Percentiles rank a stretch among this genome's conserved stretches.
Evolutionary conservation across 2,113 vertebrate genomes (phyloP).

Genomic region (Agapornis roseicollis): DNA sequence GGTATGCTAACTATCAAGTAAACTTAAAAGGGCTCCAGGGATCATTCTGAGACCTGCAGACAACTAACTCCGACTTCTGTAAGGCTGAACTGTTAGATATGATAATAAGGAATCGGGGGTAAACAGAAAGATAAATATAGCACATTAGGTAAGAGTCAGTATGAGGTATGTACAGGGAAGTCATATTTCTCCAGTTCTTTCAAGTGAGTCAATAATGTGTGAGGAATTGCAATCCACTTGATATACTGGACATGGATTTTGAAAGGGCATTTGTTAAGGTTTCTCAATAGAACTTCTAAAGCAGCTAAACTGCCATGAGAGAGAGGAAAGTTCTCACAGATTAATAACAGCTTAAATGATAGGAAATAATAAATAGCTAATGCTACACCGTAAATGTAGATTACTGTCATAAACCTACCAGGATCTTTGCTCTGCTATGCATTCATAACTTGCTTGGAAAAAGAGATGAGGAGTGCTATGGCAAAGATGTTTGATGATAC

Average conservation of each 20-base stretch:
- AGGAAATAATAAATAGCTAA: not conserved
- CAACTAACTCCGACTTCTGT: not conserved
- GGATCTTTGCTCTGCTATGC: not conserved
- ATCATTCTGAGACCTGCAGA: not conserved
- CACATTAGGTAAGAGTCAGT: not conserved
- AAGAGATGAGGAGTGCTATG: not conserved
- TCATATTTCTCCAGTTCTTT: not conserved
- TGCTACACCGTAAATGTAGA: not conserved
- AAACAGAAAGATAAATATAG: not conserved
- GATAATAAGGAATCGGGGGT: not conserved
- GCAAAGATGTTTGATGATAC: not conserved
- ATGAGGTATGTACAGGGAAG: not conserved
- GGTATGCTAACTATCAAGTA: not conserved
- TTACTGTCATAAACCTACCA: not conserved
- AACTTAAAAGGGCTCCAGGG: not conserved
- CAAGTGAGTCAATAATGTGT: not conserved
- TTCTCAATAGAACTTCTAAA: not conserved
- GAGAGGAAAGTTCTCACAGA: not conserved
- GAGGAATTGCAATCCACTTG: not conserved
- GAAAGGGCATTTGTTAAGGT: not conserved
- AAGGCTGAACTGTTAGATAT: not conserved
- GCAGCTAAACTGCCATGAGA: not conserved
- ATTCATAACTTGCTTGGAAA: not conserved
- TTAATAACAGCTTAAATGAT: not conserved
- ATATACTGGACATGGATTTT: not conserved